Evolutionary conservation across 2,888 invertebrate genomes (phyloP).

Genomic region (Netelia fuscicornis): DNA sequence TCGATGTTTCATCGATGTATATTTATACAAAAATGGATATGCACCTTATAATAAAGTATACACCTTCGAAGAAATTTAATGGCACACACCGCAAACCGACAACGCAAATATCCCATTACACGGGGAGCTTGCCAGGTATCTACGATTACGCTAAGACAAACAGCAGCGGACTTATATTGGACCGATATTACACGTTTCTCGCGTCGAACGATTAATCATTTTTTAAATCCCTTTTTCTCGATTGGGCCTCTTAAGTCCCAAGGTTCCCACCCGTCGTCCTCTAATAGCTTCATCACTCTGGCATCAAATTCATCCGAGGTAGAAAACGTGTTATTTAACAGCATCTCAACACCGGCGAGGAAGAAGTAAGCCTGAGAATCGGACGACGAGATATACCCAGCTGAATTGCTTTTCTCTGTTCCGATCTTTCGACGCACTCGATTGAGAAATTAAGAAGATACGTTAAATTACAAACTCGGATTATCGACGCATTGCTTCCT

Average conservation of each 20-base stretch:
- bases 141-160: slow-evolving; percentile 70
- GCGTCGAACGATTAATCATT: slow-evolving; percentile 36
- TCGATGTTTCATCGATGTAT: not conserved
- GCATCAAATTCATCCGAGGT: slow-evolving; percentile 69
- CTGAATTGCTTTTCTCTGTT: slow-evolving; percentile 70
- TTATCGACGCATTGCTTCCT: not conserved
- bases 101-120: slow-evolving; percentile 45
- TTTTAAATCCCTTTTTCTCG: slow-evolving; percentile 44
- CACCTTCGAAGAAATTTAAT: slow-evolving; percentile 15
- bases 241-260: slow-evolving; percentile 66
- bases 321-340: slow-evolving; percentile 78
- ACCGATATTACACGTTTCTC: slow-evolving; percentile 19
- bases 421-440: slow-evolving; percentile 15
- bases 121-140: slow-evolving; percentile 16
- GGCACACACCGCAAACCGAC: slow-evolving; percentile 4
- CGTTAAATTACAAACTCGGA: slow-evolving; percentile 51
- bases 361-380: slow-evolving; percentile 55
- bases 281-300: slow-evolving; percentile 75
- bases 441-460: not conserved
- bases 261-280: slow-evolving; percentile 63
- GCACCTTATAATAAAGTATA: not conserved
- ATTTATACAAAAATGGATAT: not conserved
- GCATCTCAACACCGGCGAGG: slow-evolving; percentile 61
- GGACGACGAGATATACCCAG: slow-evolving; percentile 55
- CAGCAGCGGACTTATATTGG: slow-evolving; percentile 53